phyloP scores from a whole-genome alignment of 2,888 invertebrate genomes.

The Ochlodes sylvanus region DNA sequence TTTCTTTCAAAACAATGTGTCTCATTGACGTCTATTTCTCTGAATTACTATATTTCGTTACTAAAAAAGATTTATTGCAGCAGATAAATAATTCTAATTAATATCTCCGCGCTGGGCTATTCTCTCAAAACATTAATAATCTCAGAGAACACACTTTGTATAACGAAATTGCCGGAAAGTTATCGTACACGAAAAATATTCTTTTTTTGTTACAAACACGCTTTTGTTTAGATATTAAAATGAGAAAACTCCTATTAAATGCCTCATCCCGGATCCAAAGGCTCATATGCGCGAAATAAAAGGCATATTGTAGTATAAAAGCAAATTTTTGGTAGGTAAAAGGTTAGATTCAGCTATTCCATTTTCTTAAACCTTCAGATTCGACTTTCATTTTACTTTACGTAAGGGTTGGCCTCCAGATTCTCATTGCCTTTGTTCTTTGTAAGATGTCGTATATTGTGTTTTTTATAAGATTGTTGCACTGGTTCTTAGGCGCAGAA shows the following conservation, averaged over 20 bases:
- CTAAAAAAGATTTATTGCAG: conserved; percentile 42
- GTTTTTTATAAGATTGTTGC: no score
- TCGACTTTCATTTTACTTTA: conserved; percentile 28
- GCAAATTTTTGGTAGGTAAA: conserved; percentile 17
- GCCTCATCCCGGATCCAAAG: conserved; percentile 36
- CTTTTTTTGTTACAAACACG: conserved; percentile 20
- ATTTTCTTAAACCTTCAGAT: conserved; percentile 24
- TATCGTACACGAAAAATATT: conserved; percentile 25
- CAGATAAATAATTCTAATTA: conserved; percentile 48
- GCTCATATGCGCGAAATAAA: conserved; percentile 38
- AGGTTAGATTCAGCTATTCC: conserved; percentile 23
- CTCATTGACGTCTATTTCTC: conserved; percentile 11
- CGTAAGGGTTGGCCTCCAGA: neutral
- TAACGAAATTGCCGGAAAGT: conserved; percentile 31
- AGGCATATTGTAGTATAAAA: conserved; percentile 38
- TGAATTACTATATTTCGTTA: conserved; percentile 22
- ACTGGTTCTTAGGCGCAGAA: no score
- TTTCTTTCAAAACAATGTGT: conserved; percentile 12
- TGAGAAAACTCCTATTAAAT: conserved; percentile 40
- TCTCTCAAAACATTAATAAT: conserved; percentile 41
- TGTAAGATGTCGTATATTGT: neutral
- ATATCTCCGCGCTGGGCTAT: conserved; percentile 39
- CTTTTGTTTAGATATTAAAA: conserved; percentile 35
- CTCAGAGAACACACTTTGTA: conserved; percentile 39
- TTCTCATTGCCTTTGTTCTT: neutral